phyloP scores from a whole-genome alignment of 2,797 vertebrate species.

The Pogonophryne albipinna region DNA sequence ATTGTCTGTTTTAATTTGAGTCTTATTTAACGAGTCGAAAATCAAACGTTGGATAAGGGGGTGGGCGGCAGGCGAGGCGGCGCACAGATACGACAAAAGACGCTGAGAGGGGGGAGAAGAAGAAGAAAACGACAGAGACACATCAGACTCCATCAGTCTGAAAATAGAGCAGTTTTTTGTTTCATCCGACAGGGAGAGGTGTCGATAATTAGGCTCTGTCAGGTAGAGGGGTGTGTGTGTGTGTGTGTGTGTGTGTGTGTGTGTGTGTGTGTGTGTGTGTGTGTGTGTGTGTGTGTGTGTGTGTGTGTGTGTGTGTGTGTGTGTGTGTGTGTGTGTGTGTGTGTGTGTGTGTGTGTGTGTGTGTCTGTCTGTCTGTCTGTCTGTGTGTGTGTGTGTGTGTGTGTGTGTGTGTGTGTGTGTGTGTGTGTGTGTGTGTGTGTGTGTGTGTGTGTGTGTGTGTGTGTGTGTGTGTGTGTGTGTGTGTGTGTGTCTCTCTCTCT shows the following conservation, averaged over 20 bases:
- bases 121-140: slow-evolving; percentile 67
- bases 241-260: slow-evolving; percentile 10
- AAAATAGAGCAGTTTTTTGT: slow-evolving; percentile 84
- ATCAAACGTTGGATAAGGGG: slow-evolving; percentile 74
- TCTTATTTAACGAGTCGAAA: slow-evolving; percentile 83
- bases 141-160: slow-evolving; percentile 82
- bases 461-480: slow-evolving; percentile 16
- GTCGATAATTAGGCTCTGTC: slow-evolving; percentile 84
- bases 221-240: slow-evolving; percentile 59
- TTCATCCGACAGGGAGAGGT: slow-evolving; percentile 81
- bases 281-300: slow-evolving; percentile 20
- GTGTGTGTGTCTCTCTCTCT: too few relatives aligned
- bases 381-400: slow-evolving; percentile 17
- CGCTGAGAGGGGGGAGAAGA: slow-evolving; percentile 70
- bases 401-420: slow-evolving; percentile 8
- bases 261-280: slow-evolving; percentile 22
- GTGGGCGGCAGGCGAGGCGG: slow-evolving; percentile 55
- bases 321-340: slow-evolving; percentile 14
- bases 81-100: slow-evolving; percentile 73
- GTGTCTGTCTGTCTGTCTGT: too few relatives aligned
- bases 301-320: neutral
- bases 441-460: slow-evolving; percentile 19
- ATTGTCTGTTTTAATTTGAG: slow-evolving; percentile 84
- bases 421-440: slow-evolving; percentile 16
- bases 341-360: slow-evolving; percentile 16